A percentile compares a stretch with the other conserved stretches of the same genome.
phyloP scores from a whole-genome alignment of 2,113 vertebrate genomes.

The Corydoras maculifer region DNA sequence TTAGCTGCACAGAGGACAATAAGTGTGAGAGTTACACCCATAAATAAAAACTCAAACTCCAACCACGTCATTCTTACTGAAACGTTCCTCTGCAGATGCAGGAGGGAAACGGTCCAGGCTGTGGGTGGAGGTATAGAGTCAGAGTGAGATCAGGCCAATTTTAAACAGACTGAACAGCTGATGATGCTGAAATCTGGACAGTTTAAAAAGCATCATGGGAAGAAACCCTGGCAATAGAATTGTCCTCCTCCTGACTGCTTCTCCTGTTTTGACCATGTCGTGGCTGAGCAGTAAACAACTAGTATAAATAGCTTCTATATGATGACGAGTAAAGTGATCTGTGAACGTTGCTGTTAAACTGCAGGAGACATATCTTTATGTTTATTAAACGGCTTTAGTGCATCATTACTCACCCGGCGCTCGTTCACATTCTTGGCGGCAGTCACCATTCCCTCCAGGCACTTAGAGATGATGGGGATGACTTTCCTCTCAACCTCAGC shows the following conservation, averaged over 20 bases:
- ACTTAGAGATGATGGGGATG: slow-evolving; percentile 93
- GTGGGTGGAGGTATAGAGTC: slow-evolving; percentile 19
- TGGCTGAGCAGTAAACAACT: no score
- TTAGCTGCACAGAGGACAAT: not conserved
- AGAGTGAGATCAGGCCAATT: not conserved
- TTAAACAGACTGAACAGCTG: not conserved
- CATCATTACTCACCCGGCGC: slow-evolving; percentile 72
- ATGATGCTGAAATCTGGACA: not conserved
- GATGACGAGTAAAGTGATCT: no score
- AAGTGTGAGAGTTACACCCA: no score
- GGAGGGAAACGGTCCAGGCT: slow-evolving; percentile 3
- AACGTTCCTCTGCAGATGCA: not conserved
- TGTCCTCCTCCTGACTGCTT: not conserved
- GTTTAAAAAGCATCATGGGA: slow-evolving; percentile 6
- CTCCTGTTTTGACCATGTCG: not conserved
- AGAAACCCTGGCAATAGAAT: slow-evolving; percentile 1
- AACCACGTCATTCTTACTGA: not conserved
- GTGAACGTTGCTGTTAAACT: no score
- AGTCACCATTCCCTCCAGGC: slow-evolving; percentile 94
- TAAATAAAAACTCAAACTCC: not conserved
- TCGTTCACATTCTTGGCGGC: slow-evolving; percentile 94
- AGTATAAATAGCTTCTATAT: no score
- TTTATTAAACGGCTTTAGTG: not conserved
- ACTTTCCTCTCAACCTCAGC: slow-evolving; percentile 93
- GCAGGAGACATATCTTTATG: no score